A percentile compares a stretch with the other conserved stretches of the same genome.
phyloP scores from a whole-genome alignment of 2,888 invertebrate species.

The Noctua comes region DNA sequence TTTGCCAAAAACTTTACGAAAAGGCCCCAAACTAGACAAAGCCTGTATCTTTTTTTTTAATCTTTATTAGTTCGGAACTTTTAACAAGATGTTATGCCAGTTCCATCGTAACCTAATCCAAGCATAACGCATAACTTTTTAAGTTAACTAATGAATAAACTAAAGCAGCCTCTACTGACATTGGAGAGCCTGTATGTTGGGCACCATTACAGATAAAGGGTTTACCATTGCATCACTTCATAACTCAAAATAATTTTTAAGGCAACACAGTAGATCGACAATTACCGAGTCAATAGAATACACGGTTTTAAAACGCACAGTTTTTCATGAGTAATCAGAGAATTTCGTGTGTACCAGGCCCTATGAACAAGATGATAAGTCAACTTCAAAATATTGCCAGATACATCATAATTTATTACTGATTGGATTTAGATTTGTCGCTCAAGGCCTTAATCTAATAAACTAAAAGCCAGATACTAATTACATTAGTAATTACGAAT shows the following conservation, averaged over 20 bases:
- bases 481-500: background rate
- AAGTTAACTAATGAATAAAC: no score
- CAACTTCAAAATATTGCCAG: background rate
- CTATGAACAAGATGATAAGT: background rate
- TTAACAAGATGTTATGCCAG: no score
- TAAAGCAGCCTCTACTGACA: no score
- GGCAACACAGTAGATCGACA: background rate
- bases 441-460: background rate
- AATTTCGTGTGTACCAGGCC: background rate
- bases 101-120: no score
- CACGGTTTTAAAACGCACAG: background rate
- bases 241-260: background rate
- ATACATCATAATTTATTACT: background rate
- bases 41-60: no score
- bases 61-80: no score
- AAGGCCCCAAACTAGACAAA: no score
- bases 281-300: background rate
- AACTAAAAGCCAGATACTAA: background rate
- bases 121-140: no score
- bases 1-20: no score
- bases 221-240: background rate
- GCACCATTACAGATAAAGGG: no score
- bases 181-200: no score
- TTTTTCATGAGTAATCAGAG: background rate
- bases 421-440: constrained; percentile 8